These are phyloP conservation scores for Papilio polyxenes DNA, from an alignment of 1,140 invertebrate genomes.

Conservation along the genomic window DNA sequence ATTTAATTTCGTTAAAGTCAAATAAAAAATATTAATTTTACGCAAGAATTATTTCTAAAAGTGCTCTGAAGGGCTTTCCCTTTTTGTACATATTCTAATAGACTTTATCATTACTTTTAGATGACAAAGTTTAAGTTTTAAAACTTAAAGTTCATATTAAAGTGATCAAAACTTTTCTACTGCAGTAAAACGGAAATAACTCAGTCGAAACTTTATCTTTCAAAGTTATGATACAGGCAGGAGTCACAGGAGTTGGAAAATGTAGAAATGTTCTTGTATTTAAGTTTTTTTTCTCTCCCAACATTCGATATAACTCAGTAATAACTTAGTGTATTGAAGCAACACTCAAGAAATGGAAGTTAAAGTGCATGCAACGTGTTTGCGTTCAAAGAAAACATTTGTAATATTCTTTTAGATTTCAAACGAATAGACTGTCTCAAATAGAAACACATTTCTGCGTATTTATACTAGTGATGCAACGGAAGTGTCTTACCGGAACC, in stretches of 20 bases:
- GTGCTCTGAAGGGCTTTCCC: no score
- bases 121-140: neutral
- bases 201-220: neutral
- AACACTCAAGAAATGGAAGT: neutral
- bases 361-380: slow-evolving; percentile 3
- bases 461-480: no score
- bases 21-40: neutral
- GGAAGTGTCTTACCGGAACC: no score
- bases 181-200: neutral
- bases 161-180: neutral
- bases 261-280: neutral
- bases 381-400: neutral
- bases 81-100: no score
- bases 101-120: neutral
- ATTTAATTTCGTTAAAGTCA: neutral
- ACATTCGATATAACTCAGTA: neutral
- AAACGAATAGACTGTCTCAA: neutral
- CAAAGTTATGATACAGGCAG: neutral
- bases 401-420: neutral
- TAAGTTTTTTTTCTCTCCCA: neutral
- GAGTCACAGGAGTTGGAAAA: neutral
- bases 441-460: no score
- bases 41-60: neutral
- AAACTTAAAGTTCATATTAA: neutral
- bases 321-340: neutral